Base-by-base conservation (phyloP, 2,888 invertebrate genomes). In the Hirudinaria manillensis region DNA sequence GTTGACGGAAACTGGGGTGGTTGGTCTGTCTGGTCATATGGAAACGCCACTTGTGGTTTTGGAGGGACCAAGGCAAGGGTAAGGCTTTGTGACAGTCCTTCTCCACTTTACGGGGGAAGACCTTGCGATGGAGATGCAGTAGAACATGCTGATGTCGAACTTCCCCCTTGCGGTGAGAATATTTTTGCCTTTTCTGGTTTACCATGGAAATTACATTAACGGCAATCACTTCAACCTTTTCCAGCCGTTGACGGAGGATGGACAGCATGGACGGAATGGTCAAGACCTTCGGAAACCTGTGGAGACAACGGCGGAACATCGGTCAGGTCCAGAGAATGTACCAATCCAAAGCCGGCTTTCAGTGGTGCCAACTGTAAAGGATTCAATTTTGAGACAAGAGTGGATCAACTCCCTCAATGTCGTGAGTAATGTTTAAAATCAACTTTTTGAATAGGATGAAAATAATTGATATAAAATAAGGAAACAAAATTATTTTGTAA, bases 21-120 rank as follows among this genome's bases (percentile, higher is more conserved):
- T 24, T 79, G 79, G 79, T 67, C 67, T 16, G n/a, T 56, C 3
- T 79, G 79, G 79, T 27, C 61, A 1, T 45, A 21, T 24, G 77
- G 79, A 51, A 68, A 67, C 61, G 78, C 77, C 7, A 78, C 81
- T 0, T 85, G 85, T 80, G 85, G 83, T 2, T 51, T 56, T 29
- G 78, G 74, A n/a, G 85, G 85, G 16, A 76, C 78, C 38, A 79
- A 81, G 24, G 53, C 75, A 0, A 79, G 85, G 10, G 76, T 77
- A 4, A 80, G 85, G 36, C 76, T 78, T 3, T 85, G 85, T 80
- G 80, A 84, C 78, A 81, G 81, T 68, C 85, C 85, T 2, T 74
- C 77, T 13, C 82, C 84, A 3, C 78, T 79, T 66, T 80, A 81
- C 78, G 84, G 83, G 38, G 85, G 85, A 3, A 77, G 74, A 19